Percentiles rank a stretch among this genome's conserved stretches.
phyloP scores from a whole-genome alignment of 2,888 invertebrate genomes.

The Phyto melanocephala region DNA sequence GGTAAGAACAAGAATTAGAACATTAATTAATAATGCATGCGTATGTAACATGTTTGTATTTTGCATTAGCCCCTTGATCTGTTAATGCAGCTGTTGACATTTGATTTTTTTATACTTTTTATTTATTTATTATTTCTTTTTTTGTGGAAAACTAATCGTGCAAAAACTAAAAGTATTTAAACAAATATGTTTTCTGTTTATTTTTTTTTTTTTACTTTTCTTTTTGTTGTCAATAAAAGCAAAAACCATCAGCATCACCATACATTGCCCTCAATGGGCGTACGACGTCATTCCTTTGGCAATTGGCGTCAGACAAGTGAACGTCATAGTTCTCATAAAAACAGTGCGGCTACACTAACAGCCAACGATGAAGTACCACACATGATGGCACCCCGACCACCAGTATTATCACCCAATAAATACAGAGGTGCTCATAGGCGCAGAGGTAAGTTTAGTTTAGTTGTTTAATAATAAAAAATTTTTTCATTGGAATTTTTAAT shows the following conservation, averaged over 20 bases:
- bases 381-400: slow-evolving; percentile 78
- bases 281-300: slow-evolving; percentile 77
- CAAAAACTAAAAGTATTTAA: slow-evolving; percentile 55
- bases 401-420: slow-evolving; percentile 75
- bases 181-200: background rate
- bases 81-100: slow-evolving; percentile 75
- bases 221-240: slow-evolving; percentile 67
- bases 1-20: slow-evolving; percentile 68
- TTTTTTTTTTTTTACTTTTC: slow-evolving; percentile 3
- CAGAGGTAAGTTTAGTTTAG: slow-evolving; percentile 75
- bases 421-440: slow-evolving; percentile 74
- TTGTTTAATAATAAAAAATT: background rate
- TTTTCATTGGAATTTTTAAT: too few species aligned
- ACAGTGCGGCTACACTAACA: slow-evolving; percentile 67
- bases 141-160: slow-evolving; percentile 71
- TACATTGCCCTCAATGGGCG: slow-evolving; percentile 74
- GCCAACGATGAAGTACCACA: slow-evolving; percentile 78
- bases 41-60: too few species aligned
- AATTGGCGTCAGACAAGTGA: slow-evolving; percentile 75
- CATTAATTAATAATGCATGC: too few species aligned
- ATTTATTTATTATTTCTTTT: slow-evolving; percentile 64
- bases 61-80: slow-evolving; percentile 53
- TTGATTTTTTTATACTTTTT: slow-evolving; percentile 48
- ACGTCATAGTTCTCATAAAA: slow-evolving; percentile 67
- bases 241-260: slow-evolving; percentile 69